Evolutionary conservation across 2,113 vertebrate species (phyloP), one percentile per base, ranked within the genome.

Genomic region (Pteropus alecto): DNA sequence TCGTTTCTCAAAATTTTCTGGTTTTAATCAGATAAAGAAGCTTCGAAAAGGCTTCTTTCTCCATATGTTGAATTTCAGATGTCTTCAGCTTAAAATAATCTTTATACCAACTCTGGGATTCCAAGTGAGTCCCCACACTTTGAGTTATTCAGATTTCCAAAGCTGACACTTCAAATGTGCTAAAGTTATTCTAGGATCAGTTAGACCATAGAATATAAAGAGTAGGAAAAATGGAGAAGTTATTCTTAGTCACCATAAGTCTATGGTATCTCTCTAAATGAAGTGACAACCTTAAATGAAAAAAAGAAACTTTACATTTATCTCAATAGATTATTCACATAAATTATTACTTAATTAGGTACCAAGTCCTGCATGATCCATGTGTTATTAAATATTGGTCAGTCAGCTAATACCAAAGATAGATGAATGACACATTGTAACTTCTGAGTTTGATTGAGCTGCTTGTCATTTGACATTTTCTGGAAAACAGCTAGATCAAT

Each of bases 51-150:
- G 6, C 41, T 84, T 90, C 56, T 76, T 38, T 93, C 46, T 83
- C 14, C 61, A 38, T 92, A 60, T 87, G 65, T 67, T 46, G 70
- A 87, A 60, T 88, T 71, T 94, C 43, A 84, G 73, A 94, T 87
- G 54, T 81, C 65, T 73, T 87, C n/a, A 84, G 56, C 38, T 94
- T 70, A 76, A 95, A 87, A 93, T 90, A 76, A 76, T 73, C 58
- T 38, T 77, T 22, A 70, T 84, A 24, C 18, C 56, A 76, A 61
- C 15, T 18, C 60, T 56, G 65, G 38, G 58, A 35, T 87, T 97
- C 58, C 41, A 73, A 93, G 63, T 38, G 71, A 51, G 24, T 58
- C 58, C 54, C 68, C 48, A 93, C 35, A 88, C 38, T 51, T 41
- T 51, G 51, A 95, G 46, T 63, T 88, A 92, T 68, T 56, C 65